These are phyloP conservation scores for Conus canariensis DNA, from an alignment of 2,888 invertebrate species.

Conservation along the genomic window DNA sequence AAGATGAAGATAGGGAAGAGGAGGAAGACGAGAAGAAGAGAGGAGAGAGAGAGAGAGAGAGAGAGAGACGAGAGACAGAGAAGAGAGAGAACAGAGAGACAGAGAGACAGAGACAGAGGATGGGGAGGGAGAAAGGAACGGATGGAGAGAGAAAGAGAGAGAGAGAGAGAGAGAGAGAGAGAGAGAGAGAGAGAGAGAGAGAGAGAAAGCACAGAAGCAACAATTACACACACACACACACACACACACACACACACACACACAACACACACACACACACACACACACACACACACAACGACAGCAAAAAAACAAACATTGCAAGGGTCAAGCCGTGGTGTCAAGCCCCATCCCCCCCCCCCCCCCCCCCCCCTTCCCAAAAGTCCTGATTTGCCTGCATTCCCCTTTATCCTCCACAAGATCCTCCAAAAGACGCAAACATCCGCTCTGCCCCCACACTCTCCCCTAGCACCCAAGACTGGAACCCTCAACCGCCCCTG, in stretches of 20 bases:
- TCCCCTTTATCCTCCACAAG: no score
- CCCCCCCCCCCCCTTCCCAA: background rate
- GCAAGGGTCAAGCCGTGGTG: no score
- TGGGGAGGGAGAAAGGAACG: slow-evolving; percentile 25
- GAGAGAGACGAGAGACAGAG: slow-evolving; percentile 30
- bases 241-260: slow-evolving; percentile 18
- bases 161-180: background rate
- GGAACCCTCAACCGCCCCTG: no score
- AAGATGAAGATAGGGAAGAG: slow-evolving; percentile 33
- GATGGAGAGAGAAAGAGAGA: slow-evolving; percentile 28
- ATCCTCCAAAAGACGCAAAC: no score
- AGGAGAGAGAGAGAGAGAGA: slow-evolving; percentile 21
- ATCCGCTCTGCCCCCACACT: no score
- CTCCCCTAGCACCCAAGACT: no score
- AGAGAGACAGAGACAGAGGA: background rate
- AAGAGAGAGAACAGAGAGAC: slow-evolving; percentile 25
- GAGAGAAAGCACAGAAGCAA: background rate
- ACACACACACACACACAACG: background rate
- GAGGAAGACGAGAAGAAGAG: background rate
- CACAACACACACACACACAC: background rate
- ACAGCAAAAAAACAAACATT: no score
- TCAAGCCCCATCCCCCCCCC: background rate
- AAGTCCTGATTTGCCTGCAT: background rate
- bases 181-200: no score
- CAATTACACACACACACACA: background rate